Base-by-base conservation (phyloP, 2,113 vertebrate species). In the Calidris pugnax region DNA sequence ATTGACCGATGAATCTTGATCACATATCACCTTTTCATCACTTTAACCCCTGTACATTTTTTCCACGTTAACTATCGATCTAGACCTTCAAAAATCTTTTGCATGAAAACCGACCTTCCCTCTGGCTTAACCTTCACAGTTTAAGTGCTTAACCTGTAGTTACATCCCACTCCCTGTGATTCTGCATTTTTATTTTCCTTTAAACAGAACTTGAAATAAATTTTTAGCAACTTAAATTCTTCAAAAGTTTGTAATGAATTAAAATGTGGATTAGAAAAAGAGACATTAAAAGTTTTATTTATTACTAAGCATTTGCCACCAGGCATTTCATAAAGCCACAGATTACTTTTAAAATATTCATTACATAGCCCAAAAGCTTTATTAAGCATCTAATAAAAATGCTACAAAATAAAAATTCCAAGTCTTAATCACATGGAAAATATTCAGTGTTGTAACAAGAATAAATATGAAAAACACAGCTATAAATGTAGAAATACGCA, bases 371-470 rank as follows among this genome's bases (percentile, higher is more conserved):
- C 57, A 93, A 85, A 85, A 95, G 50, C 85, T 93, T 89, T 90
- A 88, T 79, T 76, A 57, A 95, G 27, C 48, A 84, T 3, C 2
- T 78, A 81, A 86, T 82, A 78, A 94, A 96, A 91, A 63, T 17
- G 37, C 56, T 37, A 71, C 16, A 1, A 82, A 90, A 82, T 62
- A 89, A 94, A 87, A 73, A 80, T 67, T 53, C 37, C 1, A 1
- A 85, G 56, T 81, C 78, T 87, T 89, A 93, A 94, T 48, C 85
- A 71, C 57, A 87, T 11, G 59, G 82, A 83, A 95, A 97, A 90
- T 39, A 87, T 60, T 87, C 87, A 76, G 7, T 17, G 12, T 18
- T 64, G 21, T 56, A 85, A 76, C 59, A 79, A 28, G 19, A 89
- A 82, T 27, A 89, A 81, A 84, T 30, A 91, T 9, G 7, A 83